These are phyloP conservation scores for Drosophila paramelanica DNA, from an alignment of 2,888 invertebrate species.

Conservation along the genomic window DNA sequence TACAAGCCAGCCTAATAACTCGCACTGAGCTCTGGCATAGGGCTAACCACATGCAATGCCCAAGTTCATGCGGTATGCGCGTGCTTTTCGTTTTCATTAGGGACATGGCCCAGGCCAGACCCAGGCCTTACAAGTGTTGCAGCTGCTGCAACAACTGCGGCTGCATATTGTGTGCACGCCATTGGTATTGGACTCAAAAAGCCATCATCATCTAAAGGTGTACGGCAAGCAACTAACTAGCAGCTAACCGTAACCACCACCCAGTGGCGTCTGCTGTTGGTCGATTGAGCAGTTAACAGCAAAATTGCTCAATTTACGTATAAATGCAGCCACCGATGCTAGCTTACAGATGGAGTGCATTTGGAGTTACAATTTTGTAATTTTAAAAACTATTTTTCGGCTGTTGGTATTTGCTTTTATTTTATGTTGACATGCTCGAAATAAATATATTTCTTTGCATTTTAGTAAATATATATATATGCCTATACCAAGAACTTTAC, in stretches of 20 bases:
- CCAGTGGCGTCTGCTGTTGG: background rate
- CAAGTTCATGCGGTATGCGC: slow-evolving; percentile 22
- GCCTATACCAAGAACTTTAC: no score
- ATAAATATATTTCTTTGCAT: background rate
- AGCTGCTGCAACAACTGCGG: background rate
- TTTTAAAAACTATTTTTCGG: background rate
- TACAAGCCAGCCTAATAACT: slow-evolving; percentile 17
- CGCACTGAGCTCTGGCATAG: background rate
- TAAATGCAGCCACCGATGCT: background rate
- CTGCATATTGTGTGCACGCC: slow-evolving; percentile 2
- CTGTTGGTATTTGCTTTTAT: background rate
- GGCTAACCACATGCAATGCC: slow-evolving; percentile 13
- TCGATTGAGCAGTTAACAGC: slow-evolving; percentile 20
- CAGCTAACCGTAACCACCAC: background rate
- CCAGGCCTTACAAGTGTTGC: background rate
- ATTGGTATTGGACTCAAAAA: background rate
- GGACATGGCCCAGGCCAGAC: background rate
- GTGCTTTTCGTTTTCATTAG: slow-evolving; percentile 40
- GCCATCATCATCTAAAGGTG: slow-evolving; percentile 13
- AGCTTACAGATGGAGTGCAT: background rate
- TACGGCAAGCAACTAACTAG: background rate
- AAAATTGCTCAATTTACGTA: slow-evolving; percentile 13
- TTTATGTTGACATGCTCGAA: background rate
- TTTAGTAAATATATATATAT: no score
- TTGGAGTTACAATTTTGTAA: background rate